Conservation (phyloP, 1,140 invertebrate genomes). For the Lepidurus arcticus region DNA sequence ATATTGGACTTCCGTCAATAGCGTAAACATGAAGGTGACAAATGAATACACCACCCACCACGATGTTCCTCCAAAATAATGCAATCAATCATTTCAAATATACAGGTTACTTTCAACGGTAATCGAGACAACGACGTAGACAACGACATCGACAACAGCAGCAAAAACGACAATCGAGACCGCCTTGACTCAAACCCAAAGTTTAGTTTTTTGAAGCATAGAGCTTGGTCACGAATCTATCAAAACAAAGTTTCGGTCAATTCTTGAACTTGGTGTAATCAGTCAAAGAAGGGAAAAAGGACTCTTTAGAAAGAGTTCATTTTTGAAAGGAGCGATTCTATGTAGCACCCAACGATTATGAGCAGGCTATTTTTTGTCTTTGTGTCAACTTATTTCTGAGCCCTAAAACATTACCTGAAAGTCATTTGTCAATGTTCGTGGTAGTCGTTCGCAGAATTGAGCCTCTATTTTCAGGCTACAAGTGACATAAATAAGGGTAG, state of each 20-base stretch:
- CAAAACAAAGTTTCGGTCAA: background rate
- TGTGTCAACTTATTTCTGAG: no score
- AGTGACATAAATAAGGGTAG: no score
- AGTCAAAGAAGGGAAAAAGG: slow-evolving; percentile 1
- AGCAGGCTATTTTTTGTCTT: no score
- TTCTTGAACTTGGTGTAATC: slow-evolving; percentile 19
- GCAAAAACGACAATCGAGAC: background rate
- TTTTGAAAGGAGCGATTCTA: no score
- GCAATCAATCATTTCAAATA: background rate
- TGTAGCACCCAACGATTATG: no score
- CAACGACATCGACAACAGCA: background rate
- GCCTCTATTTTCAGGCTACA: no score
- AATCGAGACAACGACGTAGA: background rate
- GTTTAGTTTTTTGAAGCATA: no score
- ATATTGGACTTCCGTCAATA: background rate
- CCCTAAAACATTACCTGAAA: no score
- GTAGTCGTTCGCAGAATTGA: no score
- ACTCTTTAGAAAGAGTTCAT: no score
- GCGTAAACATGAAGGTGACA: background rate
- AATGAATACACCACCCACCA: background rate
- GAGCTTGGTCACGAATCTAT: no score
- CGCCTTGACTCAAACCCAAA: background rate
- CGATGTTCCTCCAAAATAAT: background rate
- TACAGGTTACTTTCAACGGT: background rate
- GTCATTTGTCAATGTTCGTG: no score